Evolutionary conservation across 2,113 vertebrate species (phyloP), one percentile per base, ranked within the genome.

Genomic region (Aviceda subcristata): DNA sequence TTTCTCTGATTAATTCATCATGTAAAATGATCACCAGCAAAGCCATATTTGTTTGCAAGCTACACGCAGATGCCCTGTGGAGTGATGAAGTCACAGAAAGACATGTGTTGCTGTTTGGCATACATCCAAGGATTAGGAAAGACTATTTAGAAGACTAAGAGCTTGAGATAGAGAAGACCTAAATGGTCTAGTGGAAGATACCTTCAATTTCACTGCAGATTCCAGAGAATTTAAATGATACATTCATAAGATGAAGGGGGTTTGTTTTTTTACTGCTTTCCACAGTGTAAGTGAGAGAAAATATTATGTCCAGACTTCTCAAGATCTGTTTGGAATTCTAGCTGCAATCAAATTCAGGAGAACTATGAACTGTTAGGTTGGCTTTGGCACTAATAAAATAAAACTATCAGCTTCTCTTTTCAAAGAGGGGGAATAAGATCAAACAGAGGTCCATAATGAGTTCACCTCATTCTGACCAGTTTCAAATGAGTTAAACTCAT

Each of bases 1-100:
- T 79, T 91, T 66, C 86, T 91, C 94, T 69, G 90, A 93, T 93
- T 86, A 96, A 96, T 95, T 92, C 94, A 92, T 92, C 59, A 88
- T 34, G 90, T 87, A 95, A 96, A 96, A 95, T 94, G 79, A 94
- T 94, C 94, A 95, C 86, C 94, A 96, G 94, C 92, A 97, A 96
- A 95, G 79, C 85, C 95, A 84, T 94, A 97, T 86, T 94, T 95
- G 93, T 96, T 96, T 97, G 93, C 82, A 96, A 91, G 91, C 85
- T 95, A 94, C 86, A 92, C 53, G 68, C 92, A 96, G 96, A 95
- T 90, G 90, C 84, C 94, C 92, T n/a, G 78, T 75, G 77, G 88
- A 96, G 75, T 62, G 93, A 93, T 91, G 92, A 97, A 97, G 94
- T 94, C 94, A 89, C 59, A 96, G 67, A 90, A 82, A 94, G 86